phyloP scores from a whole-genome alignment of 2,113 vertebrate genomes.

The Myocastor coypus region DNA sequence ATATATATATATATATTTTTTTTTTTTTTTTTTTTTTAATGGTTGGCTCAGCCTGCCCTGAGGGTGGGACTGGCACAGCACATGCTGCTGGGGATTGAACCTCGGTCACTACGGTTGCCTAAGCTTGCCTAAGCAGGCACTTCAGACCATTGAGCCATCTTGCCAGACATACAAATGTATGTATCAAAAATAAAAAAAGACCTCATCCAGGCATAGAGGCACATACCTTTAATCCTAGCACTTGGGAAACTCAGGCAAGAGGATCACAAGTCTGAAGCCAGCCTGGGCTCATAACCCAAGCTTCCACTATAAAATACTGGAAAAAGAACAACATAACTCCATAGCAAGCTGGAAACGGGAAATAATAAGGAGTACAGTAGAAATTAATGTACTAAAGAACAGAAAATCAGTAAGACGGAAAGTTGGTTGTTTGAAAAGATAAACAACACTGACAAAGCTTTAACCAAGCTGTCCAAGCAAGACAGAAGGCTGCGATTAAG shows the following conservation, averaged over 20 bases:
- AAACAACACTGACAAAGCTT: slow-evolving; percentile 3
- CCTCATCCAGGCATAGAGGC: not conserved
- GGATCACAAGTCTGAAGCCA: not conserved
- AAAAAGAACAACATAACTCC: not conserved
- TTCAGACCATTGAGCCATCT: too few relatives aligned
- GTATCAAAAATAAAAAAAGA: not conserved
- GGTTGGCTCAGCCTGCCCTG: too few relatives aligned
- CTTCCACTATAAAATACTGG: not conserved
- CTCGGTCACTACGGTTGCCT: too few relatives aligned
- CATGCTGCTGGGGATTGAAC: too few relatives aligned
- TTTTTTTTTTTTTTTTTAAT: too few relatives aligned
- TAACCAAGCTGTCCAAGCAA: not conserved
- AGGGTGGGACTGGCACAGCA: too few relatives aligned
- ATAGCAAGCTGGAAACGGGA: not conserved
- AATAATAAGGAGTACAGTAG: not conserved
- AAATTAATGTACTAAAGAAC: not conserved
- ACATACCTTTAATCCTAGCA: not conserved
- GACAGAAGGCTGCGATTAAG: not conserved
- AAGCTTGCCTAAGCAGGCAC: too few relatives aligned
- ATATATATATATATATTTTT: too few relatives aligned
- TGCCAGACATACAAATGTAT: not conserved
- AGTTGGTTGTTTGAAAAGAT: slow-evolving; percentile 19
- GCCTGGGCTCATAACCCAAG: not conserved
- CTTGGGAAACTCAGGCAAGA: not conserved
- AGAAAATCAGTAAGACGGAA: slow-evolving; percentile 23